These are phyloP conservation scores for Drosophila seclusa DNA, from an alignment of 2,888 invertebrate genomes.

Conservation along the genomic window DNA sequence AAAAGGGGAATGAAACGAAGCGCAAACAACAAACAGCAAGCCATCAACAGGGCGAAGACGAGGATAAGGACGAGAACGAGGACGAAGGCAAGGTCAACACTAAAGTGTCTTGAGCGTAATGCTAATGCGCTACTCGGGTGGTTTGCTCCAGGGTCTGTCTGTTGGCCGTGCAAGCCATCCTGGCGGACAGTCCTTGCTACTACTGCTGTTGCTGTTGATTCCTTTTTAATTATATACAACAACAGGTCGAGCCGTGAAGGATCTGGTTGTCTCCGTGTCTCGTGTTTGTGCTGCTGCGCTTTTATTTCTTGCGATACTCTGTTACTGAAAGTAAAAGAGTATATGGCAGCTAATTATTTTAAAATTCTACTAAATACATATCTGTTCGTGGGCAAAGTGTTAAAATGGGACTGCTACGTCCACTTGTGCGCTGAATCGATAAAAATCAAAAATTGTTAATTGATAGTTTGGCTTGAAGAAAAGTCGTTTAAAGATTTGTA, in stretches of 20 bases:
- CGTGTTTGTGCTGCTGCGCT: conserved; percentile 32
- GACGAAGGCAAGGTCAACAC: conserved; percentile 20
- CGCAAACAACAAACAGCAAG: conserved; percentile 33
- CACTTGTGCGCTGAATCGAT: no score
- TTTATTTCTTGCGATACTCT: conserved; percentile 21
- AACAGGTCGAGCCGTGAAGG: conserved; percentile 50
- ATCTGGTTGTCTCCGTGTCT: conserved; percentile 20
- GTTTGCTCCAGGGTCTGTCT: conserved; percentile 12
- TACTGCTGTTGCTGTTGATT: conserved; percentile 28
- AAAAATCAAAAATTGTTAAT: no score
- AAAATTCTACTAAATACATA: not conserved
- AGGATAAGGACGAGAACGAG: not conserved
- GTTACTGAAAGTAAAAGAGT: not conserved
- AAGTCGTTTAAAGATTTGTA: not conserved
- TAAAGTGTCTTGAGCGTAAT: conserved; percentile 43
- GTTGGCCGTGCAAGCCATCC: not conserved
- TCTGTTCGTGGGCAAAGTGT: not conserved
- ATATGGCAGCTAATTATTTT: no score
- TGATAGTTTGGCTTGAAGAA: no score
- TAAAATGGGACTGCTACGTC: not conserved
- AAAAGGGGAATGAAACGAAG: conserved; percentile 37
- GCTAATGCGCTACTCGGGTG: conserved; percentile 33
- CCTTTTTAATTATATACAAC: conserved; percentile 73
- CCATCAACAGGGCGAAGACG: conserved; percentile 11
- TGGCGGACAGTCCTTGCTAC: conserved; percentile 25